Base-by-base conservation (phyloP, 2,888 invertebrate genomes). In the Patella ulyssiponensis region DNA sequence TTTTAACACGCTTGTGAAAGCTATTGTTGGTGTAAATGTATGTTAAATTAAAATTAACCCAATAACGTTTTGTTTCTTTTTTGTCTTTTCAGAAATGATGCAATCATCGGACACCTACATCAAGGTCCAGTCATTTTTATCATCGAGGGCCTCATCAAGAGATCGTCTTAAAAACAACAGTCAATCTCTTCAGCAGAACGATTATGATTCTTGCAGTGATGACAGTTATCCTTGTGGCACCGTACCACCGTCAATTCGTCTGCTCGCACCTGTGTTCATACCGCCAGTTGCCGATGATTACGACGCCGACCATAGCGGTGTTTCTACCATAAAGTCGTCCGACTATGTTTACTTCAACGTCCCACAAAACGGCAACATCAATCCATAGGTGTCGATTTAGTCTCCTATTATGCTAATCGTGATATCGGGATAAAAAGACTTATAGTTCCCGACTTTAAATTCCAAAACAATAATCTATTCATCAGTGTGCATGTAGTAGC, bases 271-370 rank as follows among this genome's bases (percentile, higher is more conserved):
- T 15, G 54, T 76, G n/a, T 53, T 72, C n/a, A 69, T 72, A 33
- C 73, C 72, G 5, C 58, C 73, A 23, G 58, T 76, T 15, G 75
- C 33, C 1, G 80, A 80, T 20, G 80, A 80, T 12, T 80, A 80
- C 69, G 80, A 80, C 69, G 80, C 78, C 3, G 80, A 80, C 76
- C 52, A 80, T 73, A 78, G 77, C 53, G 80, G 77, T 14, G 77
- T 77, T 56, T 77, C 78, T 33, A 80, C 78, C 33, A 75, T 75
- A 44, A 78, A 78, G 27, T 80, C 80, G 53, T 80, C 80, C n/a
- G 80, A 80, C 75, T 80, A 80, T 27, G 80, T 80, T 20, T 80
- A 80, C 54, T 80, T 80, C 71, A 80, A 80, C 69, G 75, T 76
- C n/a, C 80, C 80, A 3, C 77, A 78, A 51, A 78, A 77, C 33